Conservation (phyloP, 35 echinoderm and acorn worm species). For the Acanthaster planci region DNA sequence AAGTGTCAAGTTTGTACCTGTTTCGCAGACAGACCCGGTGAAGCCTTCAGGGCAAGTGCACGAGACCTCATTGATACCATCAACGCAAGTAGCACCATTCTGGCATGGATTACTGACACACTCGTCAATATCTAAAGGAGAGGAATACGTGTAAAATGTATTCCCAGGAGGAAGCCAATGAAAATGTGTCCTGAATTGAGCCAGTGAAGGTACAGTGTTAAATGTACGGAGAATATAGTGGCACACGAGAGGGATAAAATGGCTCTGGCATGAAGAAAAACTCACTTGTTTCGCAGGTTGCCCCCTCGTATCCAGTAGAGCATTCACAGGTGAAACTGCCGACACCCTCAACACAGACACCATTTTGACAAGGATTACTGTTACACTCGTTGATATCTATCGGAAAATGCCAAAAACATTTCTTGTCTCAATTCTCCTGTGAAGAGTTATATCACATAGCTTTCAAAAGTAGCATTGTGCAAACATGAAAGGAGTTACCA, state of each 20-base stretch:
- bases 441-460: too few species aligned
- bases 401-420: too few species aligned
- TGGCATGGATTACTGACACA: slow-evolving; percentile 58
- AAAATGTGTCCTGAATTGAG: too few species aligned
- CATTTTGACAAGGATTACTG: slow-evolving; percentile 29
- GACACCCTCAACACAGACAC: slow-evolving; percentile 42
- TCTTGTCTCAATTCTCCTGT: too few species aligned
- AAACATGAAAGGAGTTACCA: not conserved
- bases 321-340: slow-evolving; percentile 42
- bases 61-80: slow-evolving; percentile 25
- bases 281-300: slow-evolving; percentile 31
- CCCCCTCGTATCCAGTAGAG: slow-evolving; percentile 47
- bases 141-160: not conserved
- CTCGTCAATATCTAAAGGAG: slow-evolving; percentile 52
- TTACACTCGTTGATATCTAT: too few species aligned
- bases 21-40: slow-evolving; percentile 45
- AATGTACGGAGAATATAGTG: too few species aligned
- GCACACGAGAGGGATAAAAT: too few species aligned
- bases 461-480: too few species aligned
- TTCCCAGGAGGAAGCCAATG: too few species aligned
- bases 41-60: slow-evolving; percentile 58
- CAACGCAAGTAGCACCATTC: slow-evolving; percentile 56
- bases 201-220: too few species aligned
- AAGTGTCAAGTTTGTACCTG: not conserved
- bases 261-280: too few species aligned